Evolutionary conservation across 1,140 invertebrate genomes (phyloP).

Genomic region (Acyrthosiphon pisum): DNA sequence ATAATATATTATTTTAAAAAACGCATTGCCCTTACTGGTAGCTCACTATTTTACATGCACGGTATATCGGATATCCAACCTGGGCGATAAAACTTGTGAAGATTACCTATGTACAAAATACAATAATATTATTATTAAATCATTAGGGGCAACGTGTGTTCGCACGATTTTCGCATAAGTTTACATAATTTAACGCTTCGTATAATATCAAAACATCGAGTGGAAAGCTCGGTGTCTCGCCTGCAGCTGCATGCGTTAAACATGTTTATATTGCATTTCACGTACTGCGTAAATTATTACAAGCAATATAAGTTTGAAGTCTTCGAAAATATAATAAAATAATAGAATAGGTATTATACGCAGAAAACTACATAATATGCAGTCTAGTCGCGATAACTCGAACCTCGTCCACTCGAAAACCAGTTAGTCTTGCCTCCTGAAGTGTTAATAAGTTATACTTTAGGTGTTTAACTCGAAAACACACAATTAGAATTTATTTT

Average conservation of each 20-base stretch:
- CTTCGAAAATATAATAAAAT: background rate
- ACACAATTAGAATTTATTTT: background rate
- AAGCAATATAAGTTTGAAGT: background rate
- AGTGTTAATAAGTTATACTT: background rate
- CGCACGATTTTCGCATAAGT: background rate
- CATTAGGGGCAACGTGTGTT: background rate
- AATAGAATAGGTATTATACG: background rate
- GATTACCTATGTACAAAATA: background rate
- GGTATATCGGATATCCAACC: background rate
- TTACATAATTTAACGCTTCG: background rate
- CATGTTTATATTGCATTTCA: background rate
- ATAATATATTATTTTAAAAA: background rate
- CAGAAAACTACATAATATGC: background rate
- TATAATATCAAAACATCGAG: background rate
- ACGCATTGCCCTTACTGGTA: background rate
- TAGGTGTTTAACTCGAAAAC: background rate
- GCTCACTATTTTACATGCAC: background rate
- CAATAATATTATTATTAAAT: background rate
- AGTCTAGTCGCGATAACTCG: background rate
- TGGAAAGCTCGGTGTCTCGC: background rate
- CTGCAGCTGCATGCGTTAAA: background rate
- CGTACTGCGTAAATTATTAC: background rate
- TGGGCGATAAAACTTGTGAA: background rate
- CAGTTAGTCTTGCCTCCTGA: background rate
- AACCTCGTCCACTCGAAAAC: background rate